A percentile compares a stretch with the other conserved stretches of the same genome.
Conservation (phyloP, 2,888 invertebrate species). For the Philopedon plagiatum region DNA sequence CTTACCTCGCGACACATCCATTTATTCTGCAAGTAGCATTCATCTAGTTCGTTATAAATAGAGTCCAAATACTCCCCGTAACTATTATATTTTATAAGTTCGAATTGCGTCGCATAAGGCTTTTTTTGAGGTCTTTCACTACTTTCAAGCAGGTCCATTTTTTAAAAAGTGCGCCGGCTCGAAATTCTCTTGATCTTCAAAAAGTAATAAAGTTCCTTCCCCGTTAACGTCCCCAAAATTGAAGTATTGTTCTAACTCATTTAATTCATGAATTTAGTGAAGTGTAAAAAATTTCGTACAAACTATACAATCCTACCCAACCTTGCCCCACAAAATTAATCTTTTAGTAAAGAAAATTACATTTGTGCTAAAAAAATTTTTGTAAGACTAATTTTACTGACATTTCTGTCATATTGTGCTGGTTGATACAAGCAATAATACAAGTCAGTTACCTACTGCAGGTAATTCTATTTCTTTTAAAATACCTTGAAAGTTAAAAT, state of each 20-base stretch:
- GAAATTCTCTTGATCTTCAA: too few species aligned
- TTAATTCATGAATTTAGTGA: not conserved
- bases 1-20: slow-evolving; percentile 33
- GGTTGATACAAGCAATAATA: too few species aligned
- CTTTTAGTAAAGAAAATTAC: not conserved
- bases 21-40: slow-evolving; percentile 15
- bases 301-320: not conserved
- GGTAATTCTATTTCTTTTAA: too few species aligned
- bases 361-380: not conserved
- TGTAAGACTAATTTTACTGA: too few species aligned
- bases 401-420: too few species aligned
- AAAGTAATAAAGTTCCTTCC: too few species aligned
- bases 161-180: too few species aligned
- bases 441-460: too few species aligned
- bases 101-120: slow-evolving; percentile 1
- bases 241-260: not conserved
- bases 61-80: slow-evolving; percentile 31
- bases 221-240: too few species aligned
- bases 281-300: not conserved
- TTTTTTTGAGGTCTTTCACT: not conserved
- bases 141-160: not conserved
- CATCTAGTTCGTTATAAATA: slow-evolving; percentile 11
- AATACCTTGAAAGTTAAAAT: too few species aligned
- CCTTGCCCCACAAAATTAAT: not conserved
- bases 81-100: slow-evolving; percentile 9